Evolutionary conservation across 2,888 invertebrate genomes (phyloP).

Genomic region (Cephus nigrinus): DNA sequence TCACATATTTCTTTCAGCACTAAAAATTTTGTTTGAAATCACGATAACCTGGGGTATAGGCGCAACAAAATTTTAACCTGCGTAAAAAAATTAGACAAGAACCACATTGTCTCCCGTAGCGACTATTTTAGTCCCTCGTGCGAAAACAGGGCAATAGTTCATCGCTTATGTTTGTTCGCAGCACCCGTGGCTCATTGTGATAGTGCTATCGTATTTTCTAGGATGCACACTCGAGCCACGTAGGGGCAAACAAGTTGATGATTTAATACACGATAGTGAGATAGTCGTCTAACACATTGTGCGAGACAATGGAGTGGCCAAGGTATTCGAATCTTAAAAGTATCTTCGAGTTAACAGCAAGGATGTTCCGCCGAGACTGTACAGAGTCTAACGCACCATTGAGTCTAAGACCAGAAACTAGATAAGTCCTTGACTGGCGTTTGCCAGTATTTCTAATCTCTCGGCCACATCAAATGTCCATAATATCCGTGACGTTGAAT

Average conservation of each 20-base stretch:
- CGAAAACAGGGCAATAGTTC: constrained; percentile 3
- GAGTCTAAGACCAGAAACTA: not conserved
- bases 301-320: not conserved
- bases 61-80: not conserved
- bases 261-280: not conserved
- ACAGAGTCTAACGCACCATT: not conserved
- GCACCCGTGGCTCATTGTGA: not conserved
- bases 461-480: not conserved
- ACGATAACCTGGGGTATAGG: not conserved
- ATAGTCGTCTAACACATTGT: not conserved
- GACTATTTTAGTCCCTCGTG: not conserved
- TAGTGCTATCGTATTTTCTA: not conserved
- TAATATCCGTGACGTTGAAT: not conserved
- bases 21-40: not conserved
- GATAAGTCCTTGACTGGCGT: not conserved
- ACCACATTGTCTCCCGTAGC: not conserved
- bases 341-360: not conserved
- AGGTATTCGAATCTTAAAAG: not conserved
- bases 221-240: not conserved
- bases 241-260: constrained; percentile 2
- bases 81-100: not conserved
- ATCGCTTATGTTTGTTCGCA: not conserved
- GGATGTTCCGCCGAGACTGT: not conserved
- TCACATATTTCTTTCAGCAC: no score
- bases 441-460: not conserved